Percentiles rank a stretch among this genome's conserved stretches.
Evolutionary conservation across 2,797 vertebrate genomes (phyloP).

Genomic region (Ciconia nigra): DNA sequence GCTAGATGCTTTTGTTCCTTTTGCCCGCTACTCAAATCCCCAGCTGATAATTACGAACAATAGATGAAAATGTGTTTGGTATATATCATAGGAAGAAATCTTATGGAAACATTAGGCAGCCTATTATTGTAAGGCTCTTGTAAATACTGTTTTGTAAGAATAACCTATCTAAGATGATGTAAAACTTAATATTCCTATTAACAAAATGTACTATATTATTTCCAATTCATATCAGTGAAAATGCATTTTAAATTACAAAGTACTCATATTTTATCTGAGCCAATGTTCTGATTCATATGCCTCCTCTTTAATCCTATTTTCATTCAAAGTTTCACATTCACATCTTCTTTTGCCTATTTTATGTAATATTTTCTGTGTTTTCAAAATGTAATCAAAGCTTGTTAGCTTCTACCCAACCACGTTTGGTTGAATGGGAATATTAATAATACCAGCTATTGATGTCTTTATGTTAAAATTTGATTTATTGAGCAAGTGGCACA

Average conservation of each 20-base stretch:
- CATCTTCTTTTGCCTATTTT: conserved; percentile 32
- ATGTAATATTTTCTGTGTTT: conserved; percentile 33
- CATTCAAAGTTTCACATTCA: conserved; percentile 38
- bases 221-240: conserved; percentile 12
- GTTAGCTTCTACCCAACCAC: conserved; percentile 21
- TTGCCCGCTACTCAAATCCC: background rate
- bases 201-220: conserved; percentile 25
- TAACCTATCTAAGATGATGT: conserved; percentile 33
- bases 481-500: conserved; percentile 58
- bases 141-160: conserved; percentile 48
- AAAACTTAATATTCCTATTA: conserved; percentile 64
- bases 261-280: conserved; percentile 25
- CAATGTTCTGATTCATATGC: conserved; percentile 21
- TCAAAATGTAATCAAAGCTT: conserved; percentile 45
- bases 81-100: conserved; percentile 34
- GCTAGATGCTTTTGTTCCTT: background rate
- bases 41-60: conserved; percentile 15
- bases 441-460: conserved; percentile 58
- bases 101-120: conserved; percentile 42
- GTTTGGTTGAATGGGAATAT: conserved; percentile 62
- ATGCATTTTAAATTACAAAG: conserved; percentile 45
- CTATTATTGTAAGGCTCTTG: conserved; percentile 29
- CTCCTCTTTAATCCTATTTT: conserved; percentile 38
- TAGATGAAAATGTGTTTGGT: conserved; percentile 26
- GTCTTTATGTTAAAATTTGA: conserved; percentile 68